A percentile compares a stretch with the other conserved stretches of the same genome.
phyloP scores from a whole-genome alignment of 2,113 vertebrate species.

The Hyperoodon ampullatus region DNA sequence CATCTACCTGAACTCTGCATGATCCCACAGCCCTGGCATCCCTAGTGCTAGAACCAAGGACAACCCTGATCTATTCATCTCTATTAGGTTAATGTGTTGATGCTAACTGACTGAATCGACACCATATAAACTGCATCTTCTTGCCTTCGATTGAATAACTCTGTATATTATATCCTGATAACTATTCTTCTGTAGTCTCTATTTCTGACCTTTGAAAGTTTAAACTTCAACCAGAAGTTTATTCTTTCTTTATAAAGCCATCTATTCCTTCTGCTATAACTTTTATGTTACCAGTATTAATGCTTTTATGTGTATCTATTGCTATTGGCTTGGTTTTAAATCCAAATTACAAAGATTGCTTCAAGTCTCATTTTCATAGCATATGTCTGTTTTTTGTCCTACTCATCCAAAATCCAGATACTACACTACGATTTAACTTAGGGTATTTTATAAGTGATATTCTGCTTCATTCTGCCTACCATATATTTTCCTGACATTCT shows the following conservation, averaged over 20 bases:
- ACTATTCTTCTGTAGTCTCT: neutral
- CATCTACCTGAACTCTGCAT: neutral
- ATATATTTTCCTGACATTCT: neutral
- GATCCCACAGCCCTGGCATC: neutral
- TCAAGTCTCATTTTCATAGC: neutral
- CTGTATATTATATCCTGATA: neutral
- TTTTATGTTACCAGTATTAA: neutral
- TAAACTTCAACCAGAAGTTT: neutral
- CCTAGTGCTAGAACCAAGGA: fast-evolving
- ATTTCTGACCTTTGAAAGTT: neutral
- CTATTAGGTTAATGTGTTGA: fast-evolving
- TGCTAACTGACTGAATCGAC: no score
- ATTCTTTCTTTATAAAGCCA: neutral
- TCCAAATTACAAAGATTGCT: neutral
- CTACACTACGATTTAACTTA: neutral
- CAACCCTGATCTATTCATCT: fast-evolving
- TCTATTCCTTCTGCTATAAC: neutral
- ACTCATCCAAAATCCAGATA: neutral
- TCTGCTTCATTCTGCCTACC: neutral
- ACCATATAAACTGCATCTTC: neutral
- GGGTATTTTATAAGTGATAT: neutral
- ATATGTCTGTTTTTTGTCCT: neutral
- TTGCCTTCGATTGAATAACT: neutral
- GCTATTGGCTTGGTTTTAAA: neutral
- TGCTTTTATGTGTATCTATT: neutral